A percentile compares a stretch with the other conserved stretches of the same genome.
These are phyloP conservation scores for Hyperopisus bebe DNA, from an alignment of 2,113 vertebrate genomes.

Conservation along the genomic window DNA sequence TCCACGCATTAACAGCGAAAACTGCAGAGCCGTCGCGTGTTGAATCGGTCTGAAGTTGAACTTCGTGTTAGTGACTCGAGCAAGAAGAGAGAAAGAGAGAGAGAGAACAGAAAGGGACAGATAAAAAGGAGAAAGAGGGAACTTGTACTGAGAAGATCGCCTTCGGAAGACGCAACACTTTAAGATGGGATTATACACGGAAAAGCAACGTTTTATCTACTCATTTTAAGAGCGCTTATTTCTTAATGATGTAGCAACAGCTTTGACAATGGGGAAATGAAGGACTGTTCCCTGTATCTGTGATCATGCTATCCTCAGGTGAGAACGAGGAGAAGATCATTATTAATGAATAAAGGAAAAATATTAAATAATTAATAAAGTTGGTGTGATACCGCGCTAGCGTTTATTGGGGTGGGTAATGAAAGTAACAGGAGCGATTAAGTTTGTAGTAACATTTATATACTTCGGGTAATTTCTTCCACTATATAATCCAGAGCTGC, in stretches of 20 bases:
- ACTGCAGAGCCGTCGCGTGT: constrained; percentile 28
- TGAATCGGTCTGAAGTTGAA: constrained; percentile 43
- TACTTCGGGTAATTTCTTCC: background rate
- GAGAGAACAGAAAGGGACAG: background rate
- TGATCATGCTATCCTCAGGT: background rate
- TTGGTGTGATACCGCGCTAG: background rate
- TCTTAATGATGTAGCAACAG: background rate
- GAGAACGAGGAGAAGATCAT: background rate
- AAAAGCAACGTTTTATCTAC: background rate
- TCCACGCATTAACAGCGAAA: background rate
- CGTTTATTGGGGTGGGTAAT: background rate
- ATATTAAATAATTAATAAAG: background rate
- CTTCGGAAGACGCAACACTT: background rate
- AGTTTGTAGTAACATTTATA: background rate
- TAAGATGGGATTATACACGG: background rate
- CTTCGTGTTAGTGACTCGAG: constrained; percentile 49
- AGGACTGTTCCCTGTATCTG: no score
- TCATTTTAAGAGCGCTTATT: background rate
- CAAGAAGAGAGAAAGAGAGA: background rate
- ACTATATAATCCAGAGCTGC: background rate
- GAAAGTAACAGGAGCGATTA: background rate
- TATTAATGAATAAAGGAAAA: background rate
- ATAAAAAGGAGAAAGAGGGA: background rate
- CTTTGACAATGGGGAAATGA: background rate
- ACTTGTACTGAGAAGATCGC: background rate